Percentiles rank a stretch among this genome's conserved stretches.
phyloP scores from a whole-genome alignment of 2,113 vertebrate genomes.

The Mormyrus iriodes region DNA sequence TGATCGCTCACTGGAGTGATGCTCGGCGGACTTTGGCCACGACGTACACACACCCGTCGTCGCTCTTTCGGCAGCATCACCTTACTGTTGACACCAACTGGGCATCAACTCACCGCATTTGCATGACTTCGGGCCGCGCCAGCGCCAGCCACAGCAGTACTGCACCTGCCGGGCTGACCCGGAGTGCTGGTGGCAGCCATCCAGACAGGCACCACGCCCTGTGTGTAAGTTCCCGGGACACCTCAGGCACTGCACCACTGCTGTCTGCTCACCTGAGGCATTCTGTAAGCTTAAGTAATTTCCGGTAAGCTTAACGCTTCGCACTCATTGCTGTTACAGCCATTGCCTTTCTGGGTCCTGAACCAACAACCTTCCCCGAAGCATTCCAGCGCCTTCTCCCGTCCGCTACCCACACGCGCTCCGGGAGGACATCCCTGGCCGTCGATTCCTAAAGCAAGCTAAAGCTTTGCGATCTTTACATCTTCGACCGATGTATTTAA shows the following conservation, averaged over 20 bases:
- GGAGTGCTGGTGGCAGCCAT: background rate
- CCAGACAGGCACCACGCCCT: background rate
- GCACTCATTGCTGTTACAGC: background rate
- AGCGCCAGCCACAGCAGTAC: background rate
- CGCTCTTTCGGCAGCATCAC: background rate
- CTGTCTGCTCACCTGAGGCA: background rate
- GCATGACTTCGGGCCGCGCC: background rate
- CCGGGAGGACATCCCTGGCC: background rate
- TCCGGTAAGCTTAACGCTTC: background rate
- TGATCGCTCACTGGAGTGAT: background rate
- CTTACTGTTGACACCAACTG: background rate
- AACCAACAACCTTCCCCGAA: background rate
- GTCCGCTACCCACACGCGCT: background rate
- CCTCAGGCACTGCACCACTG: background rate
- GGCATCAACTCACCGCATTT: background rate
- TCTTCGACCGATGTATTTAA: background rate
- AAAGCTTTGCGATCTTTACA: background rate
- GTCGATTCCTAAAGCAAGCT: background rate
- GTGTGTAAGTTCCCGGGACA: background rate
- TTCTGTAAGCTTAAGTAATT: background rate
- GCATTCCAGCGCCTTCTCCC: background rate
- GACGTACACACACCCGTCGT: background rate
- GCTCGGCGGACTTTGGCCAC: background rate
- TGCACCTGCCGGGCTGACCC: background rate
- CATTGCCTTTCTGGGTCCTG: background rate